Evolutionary conservation across 2,113 vertebrate genomes (phyloP).

Genomic region (Galemys pyrenaicus): DNA sequence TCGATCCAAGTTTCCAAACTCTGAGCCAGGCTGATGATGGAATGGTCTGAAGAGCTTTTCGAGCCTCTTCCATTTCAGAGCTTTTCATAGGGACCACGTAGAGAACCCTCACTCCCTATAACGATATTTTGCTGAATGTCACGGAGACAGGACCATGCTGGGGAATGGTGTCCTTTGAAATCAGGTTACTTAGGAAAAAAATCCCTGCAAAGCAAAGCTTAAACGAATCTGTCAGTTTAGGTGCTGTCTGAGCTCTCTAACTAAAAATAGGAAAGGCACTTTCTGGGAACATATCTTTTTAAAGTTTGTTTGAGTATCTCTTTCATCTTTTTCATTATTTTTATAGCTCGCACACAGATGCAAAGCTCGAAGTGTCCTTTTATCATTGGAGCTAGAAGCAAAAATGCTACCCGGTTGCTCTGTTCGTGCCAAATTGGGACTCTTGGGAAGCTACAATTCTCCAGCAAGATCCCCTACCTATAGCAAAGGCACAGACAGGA

Average conservation of each 20-base stretch:
- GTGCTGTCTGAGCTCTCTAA: neutral
- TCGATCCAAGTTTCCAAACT: neutral
- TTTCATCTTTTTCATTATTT: slow-evolving; percentile 47
- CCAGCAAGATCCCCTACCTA: neutral
- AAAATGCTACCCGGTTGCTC: neutral
- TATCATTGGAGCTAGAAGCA: slow-evolving; percentile 14
- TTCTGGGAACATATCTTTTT: slow-evolving; percentile 6
- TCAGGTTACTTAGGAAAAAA: slow-evolving; percentile 48
- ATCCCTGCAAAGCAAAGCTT: slow-evolving; percentile 30
- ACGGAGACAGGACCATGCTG: neutral
- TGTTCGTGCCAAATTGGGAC: neutral
- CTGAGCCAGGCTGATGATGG: neutral
- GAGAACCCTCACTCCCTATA: neutral
- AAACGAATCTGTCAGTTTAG: neutral
- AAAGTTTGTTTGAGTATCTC: slow-evolving; percentile 26
- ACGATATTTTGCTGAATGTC: neutral
- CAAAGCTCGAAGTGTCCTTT: slow-evolving; percentile 25
- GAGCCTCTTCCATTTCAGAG: neutral
- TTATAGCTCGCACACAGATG: neutral
- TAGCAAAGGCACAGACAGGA: neutral
- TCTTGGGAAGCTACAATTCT: neutral
- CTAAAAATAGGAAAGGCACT: slow-evolving; percentile 11
- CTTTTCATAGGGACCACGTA: neutral
- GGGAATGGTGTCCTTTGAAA: slow-evolving; percentile 40
- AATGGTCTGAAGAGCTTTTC: neutral